A percentile compares a stretch with the other conserved stretches of the same genome.
These are phyloP conservation scores for Cyclargus thomasi DNA, from an alignment of 1,140 invertebrate species.

Conservation along the genomic window DNA sequence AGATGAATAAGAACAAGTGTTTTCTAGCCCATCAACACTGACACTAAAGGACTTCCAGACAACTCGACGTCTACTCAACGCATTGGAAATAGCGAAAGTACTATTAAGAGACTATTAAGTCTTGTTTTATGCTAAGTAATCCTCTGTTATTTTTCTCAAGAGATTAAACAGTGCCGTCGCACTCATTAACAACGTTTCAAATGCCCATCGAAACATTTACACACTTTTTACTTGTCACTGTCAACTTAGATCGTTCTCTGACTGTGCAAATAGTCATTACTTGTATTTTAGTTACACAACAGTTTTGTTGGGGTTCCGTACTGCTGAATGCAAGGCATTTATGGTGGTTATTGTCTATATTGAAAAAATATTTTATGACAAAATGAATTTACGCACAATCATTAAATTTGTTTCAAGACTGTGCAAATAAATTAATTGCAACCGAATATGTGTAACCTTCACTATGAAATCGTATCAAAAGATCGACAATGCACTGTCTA, in stretches of 20 bases:
- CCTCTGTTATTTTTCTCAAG: constrained; percentile 10
- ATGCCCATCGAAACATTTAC: constrained; percentile 6
- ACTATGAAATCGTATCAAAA: too few species aligned
- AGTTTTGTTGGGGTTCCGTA: neutral
- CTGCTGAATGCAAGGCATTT: neutral
- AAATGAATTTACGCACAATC: too few species aligned
- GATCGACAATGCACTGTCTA: too few species aligned
- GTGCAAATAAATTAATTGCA: too few species aligned
- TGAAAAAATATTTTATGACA: too few species aligned
- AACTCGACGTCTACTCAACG: neutral
- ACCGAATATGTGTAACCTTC: too few species aligned
- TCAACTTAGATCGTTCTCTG: constrained; percentile 7
- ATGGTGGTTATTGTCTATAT: too few species aligned
- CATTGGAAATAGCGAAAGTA: neutral
- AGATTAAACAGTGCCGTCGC: constrained; percentile 7
- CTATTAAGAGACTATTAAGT: neutral
- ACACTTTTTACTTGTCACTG: constrained; percentile 14
- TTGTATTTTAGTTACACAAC: neutral
- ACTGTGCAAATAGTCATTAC: constrained; percentile 11
- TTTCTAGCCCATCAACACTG: neutral
- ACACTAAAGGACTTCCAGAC: neutral
- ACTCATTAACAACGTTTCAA: constrained; percentile 12
- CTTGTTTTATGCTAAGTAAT: constrained; percentile 9
- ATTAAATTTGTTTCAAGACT: too few species aligned
- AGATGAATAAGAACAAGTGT: neutral